A percentile compares a stretch with the other conserved stretches of the same genome.
Conservation (phyloP, 2,888 invertebrate species). For the Villa cingulata region DNA sequence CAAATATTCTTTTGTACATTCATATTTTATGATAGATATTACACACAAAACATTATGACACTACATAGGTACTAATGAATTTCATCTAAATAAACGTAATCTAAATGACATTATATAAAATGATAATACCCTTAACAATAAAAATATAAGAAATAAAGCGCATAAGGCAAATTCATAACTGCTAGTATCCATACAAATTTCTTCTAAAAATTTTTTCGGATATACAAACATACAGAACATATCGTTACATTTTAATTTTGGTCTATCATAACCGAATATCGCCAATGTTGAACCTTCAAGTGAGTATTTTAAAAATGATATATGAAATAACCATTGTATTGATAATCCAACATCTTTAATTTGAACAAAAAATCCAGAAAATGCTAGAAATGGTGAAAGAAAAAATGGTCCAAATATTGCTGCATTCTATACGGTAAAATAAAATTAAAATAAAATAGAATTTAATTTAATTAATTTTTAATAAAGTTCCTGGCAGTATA, state of each 20-base stretch:
- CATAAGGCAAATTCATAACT: slow-evolving; percentile 51
- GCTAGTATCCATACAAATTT: slow-evolving; percentile 54
- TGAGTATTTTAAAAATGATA: slow-evolving; percentile 79
- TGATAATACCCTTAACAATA: slow-evolving; percentile 48
- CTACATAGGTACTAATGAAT: too few relatives aligned
- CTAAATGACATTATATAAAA: slow-evolving; percentile 54
- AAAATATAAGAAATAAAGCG: slow-evolving; percentile 49
- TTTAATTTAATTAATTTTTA: too few relatives aligned
- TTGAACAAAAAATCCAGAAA: slow-evolving; percentile 86
- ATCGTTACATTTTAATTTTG: slow-evolving; percentile 56
- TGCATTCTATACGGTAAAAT: slow-evolving; percentile 54
- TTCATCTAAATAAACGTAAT: slow-evolving; percentile 39
- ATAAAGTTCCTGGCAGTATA: too few relatives aligned
- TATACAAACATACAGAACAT: slow-evolving; percentile 61
- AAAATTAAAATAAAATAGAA: too few relatives aligned
- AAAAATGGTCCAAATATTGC: slow-evolving; percentile 81
- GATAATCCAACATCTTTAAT: slow-evolving; percentile 64
- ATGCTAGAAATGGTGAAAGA: slow-evolving; percentile 74
- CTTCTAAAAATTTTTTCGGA: slow-evolving; percentile 59
- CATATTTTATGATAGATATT: too few relatives aligned
- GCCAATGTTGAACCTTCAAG: slow-evolving; percentile 70
- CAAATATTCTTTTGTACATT: too few relatives aligned
- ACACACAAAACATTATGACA: too few relatives aligned
- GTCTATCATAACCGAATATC: slow-evolving; percentile 69
- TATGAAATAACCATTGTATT: slow-evolving; percentile 73